Percentiles rank a stretch among this genome's conserved stretches.
Conservation (phyloP, 1,140 invertebrate species). For the Drosophila novamexicana region DNA sequence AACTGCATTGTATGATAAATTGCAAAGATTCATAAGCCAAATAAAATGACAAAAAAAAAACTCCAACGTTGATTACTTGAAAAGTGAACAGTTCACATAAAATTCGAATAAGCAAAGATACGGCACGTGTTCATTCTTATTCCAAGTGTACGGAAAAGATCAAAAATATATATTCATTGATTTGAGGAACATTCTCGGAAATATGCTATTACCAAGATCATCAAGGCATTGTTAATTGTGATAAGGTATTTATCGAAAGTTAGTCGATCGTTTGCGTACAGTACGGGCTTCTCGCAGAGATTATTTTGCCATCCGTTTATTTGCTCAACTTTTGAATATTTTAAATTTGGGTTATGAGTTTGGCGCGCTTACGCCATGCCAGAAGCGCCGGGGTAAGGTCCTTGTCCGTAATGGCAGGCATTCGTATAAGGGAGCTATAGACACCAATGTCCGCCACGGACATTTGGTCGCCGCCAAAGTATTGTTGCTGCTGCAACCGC, state of each 20-base stretch:
- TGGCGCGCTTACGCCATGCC: slow-evolving; percentile 75
- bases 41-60: slow-evolving; percentile 61
- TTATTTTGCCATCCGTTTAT: slow-evolving; percentile 13
- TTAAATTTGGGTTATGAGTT: slow-evolving; percentile 71
- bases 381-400: slow-evolving; percentile 74
- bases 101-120: too few species aligned
- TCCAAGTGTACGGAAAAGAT: too few species aligned
- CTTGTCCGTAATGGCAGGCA: slow-evolving; percentile 73
- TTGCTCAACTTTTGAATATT: slow-evolving; percentile 27
- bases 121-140: too few species aligned
- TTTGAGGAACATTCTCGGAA: too few species aligned
- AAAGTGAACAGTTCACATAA: too few species aligned
- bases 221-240: too few species aligned
- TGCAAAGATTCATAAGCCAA: slow-evolving; percentile 80
- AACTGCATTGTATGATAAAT: slow-evolving; percentile 65
- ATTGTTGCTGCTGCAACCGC: slow-evolving; percentile 72
- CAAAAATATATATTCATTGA: too few species aligned
- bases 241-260: too few species aligned
- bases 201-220: too few species aligned
- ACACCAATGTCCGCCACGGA: slow-evolving; percentile 81
- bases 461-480: slow-evolving; percentile 73
- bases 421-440: slow-evolving; percentile 75
- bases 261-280: background rate
- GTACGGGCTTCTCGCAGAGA: background rate
- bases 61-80: background rate